These are phyloP conservation scores for Euura saliciscinereae DNA, from an alignment of 1,140 invertebrate genomes.

Conservation along the genomic window DNA sequence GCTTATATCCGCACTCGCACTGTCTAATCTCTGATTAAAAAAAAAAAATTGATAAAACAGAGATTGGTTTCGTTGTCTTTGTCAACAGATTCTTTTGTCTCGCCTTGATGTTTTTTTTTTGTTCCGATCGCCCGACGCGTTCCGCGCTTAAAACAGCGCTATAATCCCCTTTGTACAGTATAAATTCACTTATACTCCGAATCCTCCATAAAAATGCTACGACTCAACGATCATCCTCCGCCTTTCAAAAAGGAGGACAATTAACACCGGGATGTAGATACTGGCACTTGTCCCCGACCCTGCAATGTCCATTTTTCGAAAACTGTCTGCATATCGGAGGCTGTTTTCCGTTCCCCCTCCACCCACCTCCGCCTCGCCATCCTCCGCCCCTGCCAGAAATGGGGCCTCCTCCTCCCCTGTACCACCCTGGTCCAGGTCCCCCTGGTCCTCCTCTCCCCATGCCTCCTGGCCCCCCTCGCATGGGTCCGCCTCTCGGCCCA, in stretches of 20 bases:
- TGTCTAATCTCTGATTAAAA: neutral
- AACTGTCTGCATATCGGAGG: slow-evolving; percentile 74
- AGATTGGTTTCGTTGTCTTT: too few species aligned
- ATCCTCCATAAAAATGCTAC: too few species aligned
- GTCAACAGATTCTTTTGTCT: too few species aligned
- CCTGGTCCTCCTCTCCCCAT: slow-evolving; percentile 61
- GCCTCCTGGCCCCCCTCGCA: slow-evolving; percentile 52
- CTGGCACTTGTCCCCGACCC: slow-evolving; percentile 77
- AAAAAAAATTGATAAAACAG: neutral
- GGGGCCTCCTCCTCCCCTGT: slow-evolving; percentile 29
- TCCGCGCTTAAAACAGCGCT: too few species aligned
- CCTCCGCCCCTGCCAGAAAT: slow-evolving; percentile 54
- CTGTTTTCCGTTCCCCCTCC: slow-evolving; percentile 58
- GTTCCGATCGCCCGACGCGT: too few species aligned
- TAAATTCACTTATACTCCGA: too few species aligned
- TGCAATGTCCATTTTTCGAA: slow-evolving; percentile 76
- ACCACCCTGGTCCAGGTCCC: slow-evolving; percentile 46
- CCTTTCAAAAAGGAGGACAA: slow-evolving; percentile 58
- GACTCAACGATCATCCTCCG: too few species aligned
- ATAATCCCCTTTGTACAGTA: too few species aligned
- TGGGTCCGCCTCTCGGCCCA: slow-evolving; percentile 57
- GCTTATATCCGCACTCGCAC: neutral
- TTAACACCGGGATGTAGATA: slow-evolving; percentile 78
- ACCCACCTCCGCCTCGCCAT: slow-evolving; percentile 55
- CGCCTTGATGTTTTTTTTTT: too few species aligned